Base-by-base conservation (phyloP, 2,797 vertebrate species). In the Urosaurus nigricauda region DNA sequence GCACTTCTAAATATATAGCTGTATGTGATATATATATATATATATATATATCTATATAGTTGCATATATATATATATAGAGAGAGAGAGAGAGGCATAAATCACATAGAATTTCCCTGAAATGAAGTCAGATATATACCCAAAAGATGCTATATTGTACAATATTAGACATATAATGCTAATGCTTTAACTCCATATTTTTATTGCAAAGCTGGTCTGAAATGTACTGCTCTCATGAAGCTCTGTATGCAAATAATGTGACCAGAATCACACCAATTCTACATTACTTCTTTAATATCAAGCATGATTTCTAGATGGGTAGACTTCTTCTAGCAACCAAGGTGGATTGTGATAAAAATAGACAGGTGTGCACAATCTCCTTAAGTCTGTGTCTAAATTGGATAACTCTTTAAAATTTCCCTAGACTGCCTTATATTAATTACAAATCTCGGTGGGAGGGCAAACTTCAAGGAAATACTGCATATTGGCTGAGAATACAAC, bases 401-500 rank as follows among this genome's bases (percentile, higher is more conserved):
- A 88, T 83, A 78, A 85, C 56, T 51, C 70, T 89, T 80, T 81
- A 85, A 81, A 35, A 86, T 65, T 65, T 37, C 32, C 43, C 60
- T 5, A 74, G 83, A 75, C 43, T 53, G 70, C 78, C 81, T 24
- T 74, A 85, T 89, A 81, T 75, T 85, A 89, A 89, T 89, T 85
- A 74, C 56, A 89, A 74, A 35, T 89, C 84, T 86, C 84, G 12
- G 43, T 81, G 70, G 78, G 65, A 89, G 68, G 68, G 78, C 70
- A 89, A 70, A 63, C 77, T 65, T 16, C 77, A 89, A 89, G 79
- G 43, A 74, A 85, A 71, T 80, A 51, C 29, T 85, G 83, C 83
- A 89, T 43, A 81, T 85, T 85, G 56, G 68, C 74, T 75, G 70
- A n/a, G 56, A 80, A 60, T 81, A 37, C 71, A 60, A 80, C 60